phyloP scores from a whole-genome alignment of 2,797 vertebrate genomes.

The Labeo calbasu region DNA sequence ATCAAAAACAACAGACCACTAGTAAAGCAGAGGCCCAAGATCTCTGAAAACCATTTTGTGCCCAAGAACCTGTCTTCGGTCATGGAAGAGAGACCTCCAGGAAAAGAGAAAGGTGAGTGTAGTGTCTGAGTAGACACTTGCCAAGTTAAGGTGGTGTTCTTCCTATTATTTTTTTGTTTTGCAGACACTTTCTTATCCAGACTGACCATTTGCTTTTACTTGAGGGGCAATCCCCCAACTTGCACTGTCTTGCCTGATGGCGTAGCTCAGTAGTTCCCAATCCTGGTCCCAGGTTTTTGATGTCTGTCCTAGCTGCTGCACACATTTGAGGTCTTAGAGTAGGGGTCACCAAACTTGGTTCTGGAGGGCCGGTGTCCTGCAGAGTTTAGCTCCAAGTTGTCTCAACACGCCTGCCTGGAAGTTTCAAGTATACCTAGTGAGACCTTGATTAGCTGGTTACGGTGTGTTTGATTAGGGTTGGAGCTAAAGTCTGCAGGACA shows the following conservation, averaged over 20 bases:
- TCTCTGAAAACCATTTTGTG: slow-evolving; percentile 63
- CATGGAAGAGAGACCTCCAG: slow-evolving; percentile 73
- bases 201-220: not conserved
- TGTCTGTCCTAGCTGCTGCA: too few relatives aligned
- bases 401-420: too few relatives aligned
- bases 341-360: too few relatives aligned
- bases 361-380: too few relatives aligned
- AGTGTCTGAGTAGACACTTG: too few relatives aligned
- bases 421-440: too few relatives aligned
- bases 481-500: too few relatives aligned
- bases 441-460: too few relatives aligned
- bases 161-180: not conserved
- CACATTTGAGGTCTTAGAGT: too few relatives aligned
- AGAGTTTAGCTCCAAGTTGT: too few relatives aligned
- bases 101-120: slow-evolving; percentile 72
- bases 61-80: slow-evolving; percentile 66
- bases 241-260: not conserved
- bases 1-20: slow-evolving; percentile 84
- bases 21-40: slow-evolving; percentile 66
- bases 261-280: not conserved
- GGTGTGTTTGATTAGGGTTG: too few relatives aligned
- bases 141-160: not conserved
- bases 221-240: not conserved
- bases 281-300: too few relatives aligned
- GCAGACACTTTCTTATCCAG: not conserved